phyloP scores from a whole-genome alignment of 1,140 invertebrate genomes.

The Aphidius ervi region DNA sequence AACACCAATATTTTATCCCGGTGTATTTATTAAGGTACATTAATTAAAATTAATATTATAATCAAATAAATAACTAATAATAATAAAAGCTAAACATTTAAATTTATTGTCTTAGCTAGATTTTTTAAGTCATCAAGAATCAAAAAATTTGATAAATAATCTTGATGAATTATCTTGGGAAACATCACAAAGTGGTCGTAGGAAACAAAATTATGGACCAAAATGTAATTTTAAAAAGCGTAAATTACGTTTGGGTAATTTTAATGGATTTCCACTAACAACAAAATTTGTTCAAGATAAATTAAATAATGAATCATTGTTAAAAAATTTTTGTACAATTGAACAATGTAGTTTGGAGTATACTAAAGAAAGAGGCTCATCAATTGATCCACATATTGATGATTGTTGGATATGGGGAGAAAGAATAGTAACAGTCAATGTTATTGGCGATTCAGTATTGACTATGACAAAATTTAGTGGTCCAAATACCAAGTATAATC shows the following conservation, averaged over 20 bases:
- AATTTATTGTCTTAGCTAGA: conserved; percentile 52
- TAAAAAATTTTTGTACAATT: conserved; percentile 80
- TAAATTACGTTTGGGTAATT: conserved; percentile 74
- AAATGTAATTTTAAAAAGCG: conserved; percentile 98
- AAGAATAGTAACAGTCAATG: conserved; percentile 89
- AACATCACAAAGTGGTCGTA: conserved; percentile 89
- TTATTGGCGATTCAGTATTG: conserved; percentile 78
- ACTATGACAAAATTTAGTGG: conserved; percentile 62
- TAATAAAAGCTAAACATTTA: conserved; percentile 22
- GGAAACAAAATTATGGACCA: conserved; percentile 97
- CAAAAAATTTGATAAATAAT: conserved; percentile 60
- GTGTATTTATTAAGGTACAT: conserved; percentile 64
- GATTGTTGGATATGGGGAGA: conserved; percentile 99
- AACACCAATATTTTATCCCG: conserved; percentile 61
- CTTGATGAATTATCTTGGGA: conserved; percentile 86
- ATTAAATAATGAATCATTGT: conserved; percentile 61
- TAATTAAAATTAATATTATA: conserved; percentile 18
- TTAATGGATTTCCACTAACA: conserved; percentile 83
- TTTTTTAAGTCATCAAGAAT: conserved; percentile 74
- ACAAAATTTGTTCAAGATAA: conserved; percentile 79
- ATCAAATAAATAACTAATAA: conserved; percentile 2
- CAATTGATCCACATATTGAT: conserved; percentile 97
- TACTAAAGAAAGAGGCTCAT: conserved; percentile 76
- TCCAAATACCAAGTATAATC: conserved; percentile 62
- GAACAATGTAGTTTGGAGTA: conserved; percentile 98